These are phyloP conservation scores for Melanophora roralis DNA, from an alignment of 2,888 invertebrate genomes.

Conservation along the genomic window DNA sequence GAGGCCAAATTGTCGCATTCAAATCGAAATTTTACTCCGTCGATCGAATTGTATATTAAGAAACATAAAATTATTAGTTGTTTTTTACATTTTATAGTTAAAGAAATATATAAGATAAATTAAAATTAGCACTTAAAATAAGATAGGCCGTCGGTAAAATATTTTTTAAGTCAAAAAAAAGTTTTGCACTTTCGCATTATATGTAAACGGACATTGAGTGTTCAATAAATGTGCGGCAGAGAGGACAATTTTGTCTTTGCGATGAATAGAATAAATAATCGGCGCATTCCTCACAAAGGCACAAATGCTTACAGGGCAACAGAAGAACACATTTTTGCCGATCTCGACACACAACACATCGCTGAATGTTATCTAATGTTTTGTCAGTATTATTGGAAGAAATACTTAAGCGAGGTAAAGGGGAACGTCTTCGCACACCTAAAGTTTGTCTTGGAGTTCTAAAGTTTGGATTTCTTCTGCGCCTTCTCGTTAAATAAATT, in stretches of 20 bases:
- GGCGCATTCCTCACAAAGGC: conserved; percentile 66
- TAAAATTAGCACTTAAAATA: too few relatives aligned
- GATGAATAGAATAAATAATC: conserved; percentile 49
- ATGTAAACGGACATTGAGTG: conserved; percentile 57
- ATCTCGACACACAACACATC: conserved; percentile 66
- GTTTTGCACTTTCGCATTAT: conserved; percentile 20
- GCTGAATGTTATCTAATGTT: conserved; percentile 31
- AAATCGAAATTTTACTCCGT: too few relatives aligned
- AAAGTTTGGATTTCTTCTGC: neutral
- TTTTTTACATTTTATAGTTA: too few relatives aligned
- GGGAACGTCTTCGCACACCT: neutral
- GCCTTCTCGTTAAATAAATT: neutral
- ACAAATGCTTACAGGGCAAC: conserved; percentile 68
- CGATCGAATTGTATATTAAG: too few relatives aligned
- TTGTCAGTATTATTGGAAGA: conserved; percentile 26
- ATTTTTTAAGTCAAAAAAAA: too few relatives aligned
- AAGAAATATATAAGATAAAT: too few relatives aligned
- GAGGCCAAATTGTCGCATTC: too few relatives aligned
- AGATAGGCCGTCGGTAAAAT: too few relatives aligned
- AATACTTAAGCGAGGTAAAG: conserved; percentile 20
- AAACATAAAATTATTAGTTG: too few relatives aligned
- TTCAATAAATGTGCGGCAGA: conserved; percentile 63
- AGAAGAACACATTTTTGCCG: conserved; percentile 66
- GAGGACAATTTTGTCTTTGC: conserved; percentile 61
- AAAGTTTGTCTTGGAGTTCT: neutral